Percentiles rank a stretch among this genome's conserved stretches.
phyloP scores from a whole-genome alignment of 2,113 vertebrate genomes.

The Gobius niger region DNA sequence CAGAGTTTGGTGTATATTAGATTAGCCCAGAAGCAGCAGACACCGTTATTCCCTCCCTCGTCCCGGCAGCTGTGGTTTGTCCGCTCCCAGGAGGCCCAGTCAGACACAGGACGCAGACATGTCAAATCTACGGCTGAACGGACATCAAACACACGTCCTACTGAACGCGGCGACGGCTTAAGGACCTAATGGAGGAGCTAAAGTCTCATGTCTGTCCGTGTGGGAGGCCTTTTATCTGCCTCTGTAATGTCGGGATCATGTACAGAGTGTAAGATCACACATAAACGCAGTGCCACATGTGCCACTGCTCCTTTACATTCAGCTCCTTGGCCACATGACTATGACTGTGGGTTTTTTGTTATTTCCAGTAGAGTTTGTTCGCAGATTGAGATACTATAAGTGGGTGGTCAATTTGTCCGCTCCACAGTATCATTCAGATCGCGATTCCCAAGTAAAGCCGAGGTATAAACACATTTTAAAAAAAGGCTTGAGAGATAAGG shows the following conservation, averaged over 20 bases:
- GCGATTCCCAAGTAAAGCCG: background rate
- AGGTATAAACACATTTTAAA: constrained; percentile 16
- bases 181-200: constrained; percentile 61
- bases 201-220: constrained; percentile 60
- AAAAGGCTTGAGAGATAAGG: constrained; percentile 23
- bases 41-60: constrained; percentile 36
- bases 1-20: constrained; percentile 1
- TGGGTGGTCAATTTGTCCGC: no score
- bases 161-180: constrained; percentile 63
- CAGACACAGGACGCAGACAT: constrained; percentile 50
- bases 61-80: constrained; percentile 48
- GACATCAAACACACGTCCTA: constrained; percentile 68
- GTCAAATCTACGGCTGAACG: constrained; percentile 55
- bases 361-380: no score
- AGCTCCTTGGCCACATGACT: constrained; percentile 14
- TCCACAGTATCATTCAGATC: no score
- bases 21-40: constrained; percentile 16
- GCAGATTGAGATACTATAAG: no score
- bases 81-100: constrained; percentile 48
- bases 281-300: constrained; percentile 18
- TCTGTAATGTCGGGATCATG: constrained; percentile 39
- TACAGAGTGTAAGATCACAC: constrained; percentile 46
- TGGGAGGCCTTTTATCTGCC: constrained; percentile 64
- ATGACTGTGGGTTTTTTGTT: background rate
- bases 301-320: constrained; percentile 1